Base-by-base conservation (phyloP, 2,797 vertebrate genomes). In the Coilia nasus region DNA sequence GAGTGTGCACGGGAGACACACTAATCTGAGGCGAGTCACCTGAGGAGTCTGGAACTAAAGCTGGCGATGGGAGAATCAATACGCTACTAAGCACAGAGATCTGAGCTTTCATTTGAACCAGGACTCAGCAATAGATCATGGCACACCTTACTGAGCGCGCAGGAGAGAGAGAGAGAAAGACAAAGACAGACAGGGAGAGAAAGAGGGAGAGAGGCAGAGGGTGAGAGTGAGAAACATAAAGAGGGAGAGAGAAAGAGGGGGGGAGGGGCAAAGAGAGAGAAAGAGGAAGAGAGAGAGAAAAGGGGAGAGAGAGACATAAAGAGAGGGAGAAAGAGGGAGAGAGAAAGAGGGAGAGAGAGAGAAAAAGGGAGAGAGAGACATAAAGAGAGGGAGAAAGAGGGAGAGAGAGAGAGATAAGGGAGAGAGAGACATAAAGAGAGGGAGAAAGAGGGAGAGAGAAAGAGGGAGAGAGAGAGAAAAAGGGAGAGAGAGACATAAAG, bases 41-140 rank as follows among this genome's bases (percentile, higher is more conserved):
- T 14, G 64, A 64, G 89, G 87, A 92, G 89, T 87, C 82, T 90
- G 82, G 86, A 88, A 85, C 90, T 89, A 85, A 86, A 82, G 83
- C 88, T 88, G 88, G 88, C 87, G 88, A 87, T 19, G 88, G 87
- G 87, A 87, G 91, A 93, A 94, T 94, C 92, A 90, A 94, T 94
- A 92, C 0, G 41, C 78, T 83, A 92, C 87, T 90, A 80, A 71
- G 90, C 82, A 21, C 82, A 82, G 89, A 91, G 87, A 89, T 89
- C 89, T 86, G 78, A 85, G 90, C 85, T 21, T 87, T 83, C 47
- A 88, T 80, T 78, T 85, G 90, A 85, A 87, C 83, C 86, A 81
- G 62, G 64, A 86, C 64, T 87, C 81, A 86, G 87, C 60, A 46
- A 82, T 90, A 86, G 62, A 90, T 92, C 90, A 92, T 25, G 87